phyloP scores from a whole-genome alignment of 1,140 invertebrate species.

The Lepidurus apus region DNA sequence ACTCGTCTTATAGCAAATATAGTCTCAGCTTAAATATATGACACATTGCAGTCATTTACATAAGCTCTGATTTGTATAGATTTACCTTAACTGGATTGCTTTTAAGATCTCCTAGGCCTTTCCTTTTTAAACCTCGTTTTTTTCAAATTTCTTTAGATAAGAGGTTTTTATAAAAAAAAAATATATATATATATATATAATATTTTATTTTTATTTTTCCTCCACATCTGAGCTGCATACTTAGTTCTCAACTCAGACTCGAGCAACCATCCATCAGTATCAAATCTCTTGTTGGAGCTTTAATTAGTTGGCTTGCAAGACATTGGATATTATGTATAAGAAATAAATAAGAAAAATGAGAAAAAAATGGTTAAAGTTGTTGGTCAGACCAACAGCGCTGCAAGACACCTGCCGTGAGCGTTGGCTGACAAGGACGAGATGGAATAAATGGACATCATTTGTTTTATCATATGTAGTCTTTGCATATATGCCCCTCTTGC shows the following conservation, averaged over 20 bases:
- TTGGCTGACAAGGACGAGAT: conserved; percentile 21
- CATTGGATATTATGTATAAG: not conserved
- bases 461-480: not conserved
- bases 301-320: conserved; percentile 6
- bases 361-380: not conserved
- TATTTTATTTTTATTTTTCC: too few species aligned
- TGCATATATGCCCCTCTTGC: not conserved
- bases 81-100: not conserved
- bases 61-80: not conserved
- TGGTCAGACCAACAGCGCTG: not conserved
- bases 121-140: too few species aligned
- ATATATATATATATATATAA: too few species aligned
- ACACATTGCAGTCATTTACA: not conserved
- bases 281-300: not conserved
- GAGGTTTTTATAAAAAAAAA: too few species aligned
- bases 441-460: conserved; percentile 15
- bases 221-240: too few species aligned
- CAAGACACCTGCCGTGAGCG: conserved; percentile 20
- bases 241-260: not conserved
- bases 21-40: not conserved
- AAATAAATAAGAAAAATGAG: not conserved
- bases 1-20: not conserved
- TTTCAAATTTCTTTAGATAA: too few species aligned
- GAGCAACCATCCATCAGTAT: conserved; percentile 2
- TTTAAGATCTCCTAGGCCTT: too few species aligned